Evolutionary conservation across 2,797 vertebrate genomes (phyloP).

Genomic region (Lutra lutra): DNA sequence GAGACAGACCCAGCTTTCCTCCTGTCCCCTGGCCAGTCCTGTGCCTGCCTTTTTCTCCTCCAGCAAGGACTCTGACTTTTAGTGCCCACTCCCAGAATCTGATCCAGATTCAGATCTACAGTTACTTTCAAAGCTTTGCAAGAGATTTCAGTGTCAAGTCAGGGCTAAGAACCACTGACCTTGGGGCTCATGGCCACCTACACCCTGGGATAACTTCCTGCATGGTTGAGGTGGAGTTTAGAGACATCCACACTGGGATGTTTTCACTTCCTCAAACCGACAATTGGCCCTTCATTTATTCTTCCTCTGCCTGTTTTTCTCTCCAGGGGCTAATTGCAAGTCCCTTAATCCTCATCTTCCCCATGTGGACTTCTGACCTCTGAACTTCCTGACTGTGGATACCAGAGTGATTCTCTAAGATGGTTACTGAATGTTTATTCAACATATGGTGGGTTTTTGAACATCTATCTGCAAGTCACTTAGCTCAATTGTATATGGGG

Average conservation of each 20-base stretch:
- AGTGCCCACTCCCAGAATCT: neutral
- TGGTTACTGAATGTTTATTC: constrained; percentile 4
- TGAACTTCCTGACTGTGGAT: neutral
- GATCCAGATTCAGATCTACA: neutral
- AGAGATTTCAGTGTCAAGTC: neutral
- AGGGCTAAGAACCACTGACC: neutral
- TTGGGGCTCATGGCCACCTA: neutral
- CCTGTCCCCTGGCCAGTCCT: neutral
- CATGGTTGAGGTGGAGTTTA: neutral
- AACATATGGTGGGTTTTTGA: constrained; percentile 10
- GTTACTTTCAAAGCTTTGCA: neutral
- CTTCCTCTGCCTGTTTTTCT: neutral
- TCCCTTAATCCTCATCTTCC: neutral
- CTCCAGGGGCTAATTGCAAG: neutral
- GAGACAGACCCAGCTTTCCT: neutral
- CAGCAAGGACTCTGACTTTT: neutral
- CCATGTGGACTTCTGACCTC: neutral
- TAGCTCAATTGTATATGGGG: neutral
- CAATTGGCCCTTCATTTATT: neutral
- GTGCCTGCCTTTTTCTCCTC: neutral
- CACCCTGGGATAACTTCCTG: neutral
- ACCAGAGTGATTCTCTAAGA: neutral
- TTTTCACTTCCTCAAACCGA: constrained; percentile 39
- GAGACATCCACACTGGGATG: neutral
- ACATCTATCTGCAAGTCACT: neutral